Base-by-base conservation (phyloP, 1,140 invertebrate genomes). In the Thaumetopoea pityocampa region DNA sequence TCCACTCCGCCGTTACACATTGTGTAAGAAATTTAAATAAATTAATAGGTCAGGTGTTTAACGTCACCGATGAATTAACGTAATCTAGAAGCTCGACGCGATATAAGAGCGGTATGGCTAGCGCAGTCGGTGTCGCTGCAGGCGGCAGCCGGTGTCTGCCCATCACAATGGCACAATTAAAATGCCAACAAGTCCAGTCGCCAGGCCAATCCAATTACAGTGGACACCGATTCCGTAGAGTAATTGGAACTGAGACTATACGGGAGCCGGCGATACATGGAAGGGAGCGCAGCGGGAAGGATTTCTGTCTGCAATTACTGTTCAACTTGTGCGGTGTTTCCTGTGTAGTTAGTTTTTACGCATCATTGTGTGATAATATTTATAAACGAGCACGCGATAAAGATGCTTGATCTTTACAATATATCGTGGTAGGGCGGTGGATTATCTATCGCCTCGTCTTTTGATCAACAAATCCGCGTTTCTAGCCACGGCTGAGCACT, bases 111-210 rank as follows among this genome's bases (percentile, higher is more conserved):
- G 49, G 62, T 69, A 63, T 62, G 63, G 73, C 72, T 78, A 74
- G 60, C 58, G 51, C 43, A 55, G 49, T 32, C 59, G 55, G 57
- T 70, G 76, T 67, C 59, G 69, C 50, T 32, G 55, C 61, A 50
- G 64, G 60, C 56, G 64, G 48, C 55, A 59, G 53, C 43, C 58
- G 62, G 55, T 66, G 70, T 72, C 46, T 58, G 61, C 15, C 51
- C 79, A 67, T 79, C 79, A 83, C 79, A 83, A 83, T 80, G 67
- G 79, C 74, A 83, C 79, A 83, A 83, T 83, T 83, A 83, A 83
- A 83, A 83, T 83, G 76, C 79, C 79, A 83, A 83, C 79, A 83
- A 83, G 76, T 80, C 72, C 67, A 59, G 68, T 69, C 67, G 73
- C 72, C 67, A 71, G 68, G 59, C 77, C 74, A 83, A 78, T 79